These are phyloP conservation scores for Achlya flavicornis DNA, from an alignment of 2,888 invertebrate species.

Conservation along the genomic window DNA sequence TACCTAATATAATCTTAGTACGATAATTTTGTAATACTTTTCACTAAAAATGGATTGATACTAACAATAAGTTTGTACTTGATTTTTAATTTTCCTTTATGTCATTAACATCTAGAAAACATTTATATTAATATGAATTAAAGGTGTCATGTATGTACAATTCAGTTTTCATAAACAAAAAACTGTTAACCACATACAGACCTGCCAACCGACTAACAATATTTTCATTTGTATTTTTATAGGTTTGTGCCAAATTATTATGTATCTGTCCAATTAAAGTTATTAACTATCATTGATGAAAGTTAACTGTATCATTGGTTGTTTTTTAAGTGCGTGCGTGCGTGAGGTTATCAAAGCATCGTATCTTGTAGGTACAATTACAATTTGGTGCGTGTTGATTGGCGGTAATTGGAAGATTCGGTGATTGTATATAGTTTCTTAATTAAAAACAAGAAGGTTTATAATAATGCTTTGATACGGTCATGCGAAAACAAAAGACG, in stretches of 20 bases:
- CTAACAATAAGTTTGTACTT: too few relatives aligned
- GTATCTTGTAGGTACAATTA: slow-evolving; percentile 15
- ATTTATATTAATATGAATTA: too few relatives aligned
- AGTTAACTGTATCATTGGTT: slow-evolving; percentile 5
- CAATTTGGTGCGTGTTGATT: slow-evolving; percentile 33
- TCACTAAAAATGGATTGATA: too few relatives aligned
- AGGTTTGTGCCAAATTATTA: neutral
- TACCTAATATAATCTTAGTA: slow-evolving; percentile 18
- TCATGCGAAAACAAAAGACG: neutral
- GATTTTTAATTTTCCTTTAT: too few relatives aligned
- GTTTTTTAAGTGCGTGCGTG: slow-evolving; percentile 1
- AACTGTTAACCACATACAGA: too few relatives aligned
- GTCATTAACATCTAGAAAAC: too few relatives aligned
- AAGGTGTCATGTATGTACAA: too few relatives aligned
- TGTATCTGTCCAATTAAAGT: neutral
- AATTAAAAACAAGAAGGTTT: slow-evolving; percentile 18
- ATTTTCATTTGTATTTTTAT: neutral
- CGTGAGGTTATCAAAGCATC: slow-evolving; percentile 11
- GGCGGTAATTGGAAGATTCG: slow-evolving; percentile 34
- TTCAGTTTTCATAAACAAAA: neutral
- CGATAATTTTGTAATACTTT: too few relatives aligned
- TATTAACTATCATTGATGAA: neutral
- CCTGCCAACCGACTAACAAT: too few relatives aligned
- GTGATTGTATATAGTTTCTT: slow-evolving; percentile 34
- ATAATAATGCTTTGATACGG: slow-evolving; percentile 16